These are phyloP conservation scores for Onychostoma macrolepis DNA, from an alignment of 2,113 vertebrate species.

Conservation along the genomic window DNA sequence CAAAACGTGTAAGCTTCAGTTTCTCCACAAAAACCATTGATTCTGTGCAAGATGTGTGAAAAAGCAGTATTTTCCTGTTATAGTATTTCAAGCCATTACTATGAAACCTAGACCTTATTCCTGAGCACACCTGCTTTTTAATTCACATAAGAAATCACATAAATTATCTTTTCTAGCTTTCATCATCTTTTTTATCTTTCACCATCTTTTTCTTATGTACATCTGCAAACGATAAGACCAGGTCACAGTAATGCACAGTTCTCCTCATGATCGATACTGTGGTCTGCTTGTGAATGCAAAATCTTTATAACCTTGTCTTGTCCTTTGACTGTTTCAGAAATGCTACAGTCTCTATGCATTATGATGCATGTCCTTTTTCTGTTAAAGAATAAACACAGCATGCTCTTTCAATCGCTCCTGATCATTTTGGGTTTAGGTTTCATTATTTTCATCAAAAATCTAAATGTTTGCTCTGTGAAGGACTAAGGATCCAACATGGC, in stretches of 20 bases:
- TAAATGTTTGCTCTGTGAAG: background rate
- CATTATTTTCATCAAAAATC: background rate
- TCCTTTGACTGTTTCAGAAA: conserved; percentile 30
- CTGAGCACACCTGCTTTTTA: background rate
- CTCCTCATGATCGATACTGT: conserved; percentile 8
- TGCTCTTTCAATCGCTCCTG: background rate
- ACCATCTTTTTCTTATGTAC: background rate
- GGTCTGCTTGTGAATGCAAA: background rate
- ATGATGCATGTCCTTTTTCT: background rate
- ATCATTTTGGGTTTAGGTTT: background rate
- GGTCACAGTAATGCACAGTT: background rate
- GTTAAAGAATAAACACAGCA: background rate
- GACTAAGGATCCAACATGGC: conserved; percentile 46
- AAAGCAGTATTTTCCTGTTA: background rate
- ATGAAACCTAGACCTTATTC: background rate
- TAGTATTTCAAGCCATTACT: background rate
- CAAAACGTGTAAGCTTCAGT: background rate
- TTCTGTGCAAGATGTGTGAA: background rate
- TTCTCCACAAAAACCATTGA: background rate
- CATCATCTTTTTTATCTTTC: background rate
- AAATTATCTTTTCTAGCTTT: background rate
- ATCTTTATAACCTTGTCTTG: conserved; percentile 16
- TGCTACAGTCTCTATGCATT: background rate
- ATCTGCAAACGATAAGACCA: background rate
- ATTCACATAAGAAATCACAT: background rate